Percentiles rank a stretch among this genome's conserved stretches.
Evolutionary conservation across 2,113 vertebrate species (phyloP).

Genomic region (Danionella cerebrum): DNA sequence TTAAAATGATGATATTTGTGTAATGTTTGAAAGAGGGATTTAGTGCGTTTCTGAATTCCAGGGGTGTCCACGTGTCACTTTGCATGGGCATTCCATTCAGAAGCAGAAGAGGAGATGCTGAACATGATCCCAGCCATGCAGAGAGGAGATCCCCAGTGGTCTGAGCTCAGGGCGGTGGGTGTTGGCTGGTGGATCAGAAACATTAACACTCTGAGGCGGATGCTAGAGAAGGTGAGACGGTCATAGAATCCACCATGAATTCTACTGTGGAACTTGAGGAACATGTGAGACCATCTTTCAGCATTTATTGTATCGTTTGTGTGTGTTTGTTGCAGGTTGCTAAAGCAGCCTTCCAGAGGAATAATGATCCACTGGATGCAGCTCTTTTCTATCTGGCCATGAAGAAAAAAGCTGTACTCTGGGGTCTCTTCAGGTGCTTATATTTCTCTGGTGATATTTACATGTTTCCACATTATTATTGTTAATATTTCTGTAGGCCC

Average conservation of each 20-base stretch:
- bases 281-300: too few species aligned
- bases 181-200: slow-evolving; percentile 98
- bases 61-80: slow-evolving; percentile 96
- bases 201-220: slow-evolving; percentile 89
- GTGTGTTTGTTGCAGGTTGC: slow-evolving; percentile 52
- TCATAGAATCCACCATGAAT: neutral
- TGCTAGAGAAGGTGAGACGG: slow-evolving; percentile 88
- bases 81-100: slow-evolving; percentile 98
- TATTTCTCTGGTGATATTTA: neutral
- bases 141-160: slow-evolving; percentile 92
- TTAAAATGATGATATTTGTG: too few species aligned
- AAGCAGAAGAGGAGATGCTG: slow-evolving; percentile 92
- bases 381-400: slow-evolving; percentile 94
- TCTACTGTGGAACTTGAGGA: too few species aligned
- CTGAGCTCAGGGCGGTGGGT: slow-evolving; percentile 86
- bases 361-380: slow-evolving; percentile 91
- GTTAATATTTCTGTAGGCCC: neutral
- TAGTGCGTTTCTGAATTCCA: slow-evolving; percentile 39
- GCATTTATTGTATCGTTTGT: too few species aligned
- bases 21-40: too few species aligned
- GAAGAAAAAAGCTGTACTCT: slow-evolving; percentile 97
- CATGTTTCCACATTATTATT: neutral
- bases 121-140: slow-evolving; percentile 98
- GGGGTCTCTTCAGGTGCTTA: slow-evolving; percentile 89
- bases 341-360: slow-evolving; percentile 92